Evolutionary conservation across 2,113 vertebrate species (phyloP), one percentile per base, ranked within the genome.

Genomic region (Pseudopipra pipra): DNA sequence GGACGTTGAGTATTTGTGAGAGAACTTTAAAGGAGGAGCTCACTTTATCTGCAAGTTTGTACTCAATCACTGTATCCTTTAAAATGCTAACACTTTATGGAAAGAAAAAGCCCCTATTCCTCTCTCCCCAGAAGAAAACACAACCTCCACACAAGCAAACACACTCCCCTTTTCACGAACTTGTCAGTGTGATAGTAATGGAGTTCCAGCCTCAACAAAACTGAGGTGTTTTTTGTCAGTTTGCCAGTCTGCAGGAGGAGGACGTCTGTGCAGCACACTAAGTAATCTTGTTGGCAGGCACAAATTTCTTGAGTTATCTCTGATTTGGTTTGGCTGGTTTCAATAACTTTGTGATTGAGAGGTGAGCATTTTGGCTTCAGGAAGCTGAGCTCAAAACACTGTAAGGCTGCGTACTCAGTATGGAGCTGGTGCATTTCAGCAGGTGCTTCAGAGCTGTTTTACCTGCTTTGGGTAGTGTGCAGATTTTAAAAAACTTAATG

Each of bases 41-140:
- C 15, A 1, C 8, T 66, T 65, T 4, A 46, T 13, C 27, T 63
- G 10, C 12, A 22, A 25, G 41, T 55, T 73, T 62, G 41, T 39
- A 3, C 15, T 65, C 31, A 6, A 0, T 62, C 37, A 3, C 49
- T 44, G 11, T 14, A 0, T 72, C 2, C 41, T 52, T 67, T 27
- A 8, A 21, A 27, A 9, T 21, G 6, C 12, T 11, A 8, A 22
- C 5, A 23, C 12, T 54, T 62, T 10, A 17, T 11, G 21, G 22
- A 46, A 23, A 65, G n/a, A 39, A 63, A 52, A 46, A 37, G 11
- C 15, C 20, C 7, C 2, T 10, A 2, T 25, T 59, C 9, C 10
- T 12, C 8, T 4, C 8, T 27, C 31, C 20, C 5, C 4, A 15
- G 54, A 74, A 58, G 33, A 58, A 74, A 44, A 20, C 33, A 58